These are phyloP conservation scores for Papilio aristodemus DNA, from an alignment of 1,140 invertebrate species.

Conservation along the genomic window DNA sequence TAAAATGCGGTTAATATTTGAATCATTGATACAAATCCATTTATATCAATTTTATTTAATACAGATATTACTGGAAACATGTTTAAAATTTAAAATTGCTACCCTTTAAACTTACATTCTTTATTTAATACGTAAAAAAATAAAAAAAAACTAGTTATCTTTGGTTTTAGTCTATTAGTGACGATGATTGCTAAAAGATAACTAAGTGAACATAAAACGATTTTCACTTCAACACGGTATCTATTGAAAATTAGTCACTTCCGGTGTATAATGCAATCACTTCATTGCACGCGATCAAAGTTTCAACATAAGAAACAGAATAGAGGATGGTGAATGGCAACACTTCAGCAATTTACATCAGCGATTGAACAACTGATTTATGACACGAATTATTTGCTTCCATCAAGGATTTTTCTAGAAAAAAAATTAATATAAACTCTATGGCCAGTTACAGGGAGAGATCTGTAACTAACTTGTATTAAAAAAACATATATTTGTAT, in stretches of 20 bases:
- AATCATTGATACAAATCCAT: not conserved
- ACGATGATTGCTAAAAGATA: not conserved
- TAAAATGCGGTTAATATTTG: not conserved
- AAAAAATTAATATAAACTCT: too few species aligned
- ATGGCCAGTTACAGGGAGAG: too few species aligned
- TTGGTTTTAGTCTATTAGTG: not conserved
- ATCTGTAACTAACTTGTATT: too few species aligned
- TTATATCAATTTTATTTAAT: not conserved
- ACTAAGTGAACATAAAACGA: not conserved
- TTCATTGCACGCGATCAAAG: not conserved
- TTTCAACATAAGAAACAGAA: not conserved
- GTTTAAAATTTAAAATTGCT: too few species aligned
- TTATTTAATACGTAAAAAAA: too few species aligned
- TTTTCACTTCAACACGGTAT: conserved; percentile 5
- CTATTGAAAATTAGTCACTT: not conserved
- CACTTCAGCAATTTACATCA: not conserved
- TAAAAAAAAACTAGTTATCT: too few species aligned
- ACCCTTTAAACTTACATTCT: too few species aligned
- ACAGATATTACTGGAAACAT: not conserved
- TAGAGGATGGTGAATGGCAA: not conserved
- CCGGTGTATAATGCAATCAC: conserved; percentile 1
- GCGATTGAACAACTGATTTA: too few species aligned
- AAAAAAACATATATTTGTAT: too few species aligned
- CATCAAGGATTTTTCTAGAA: too few species aligned
- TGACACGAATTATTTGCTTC: too few species aligned